Evolutionary conservation across 2,113 vertebrate species (phyloP).

Genomic region (Lamprologus speciosus): DNA sequence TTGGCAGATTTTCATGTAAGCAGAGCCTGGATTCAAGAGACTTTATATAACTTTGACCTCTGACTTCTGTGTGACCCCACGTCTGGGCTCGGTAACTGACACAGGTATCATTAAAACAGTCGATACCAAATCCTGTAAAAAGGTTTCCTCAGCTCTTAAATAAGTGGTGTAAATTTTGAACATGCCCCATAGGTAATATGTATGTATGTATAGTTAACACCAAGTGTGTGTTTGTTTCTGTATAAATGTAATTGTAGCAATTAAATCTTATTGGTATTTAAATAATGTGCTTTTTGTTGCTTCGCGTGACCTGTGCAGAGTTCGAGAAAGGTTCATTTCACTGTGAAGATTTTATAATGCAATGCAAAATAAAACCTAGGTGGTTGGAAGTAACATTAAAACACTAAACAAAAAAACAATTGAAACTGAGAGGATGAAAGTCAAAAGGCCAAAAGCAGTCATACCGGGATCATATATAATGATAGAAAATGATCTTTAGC

Average conservation of each 20-base stretch:
- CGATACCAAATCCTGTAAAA: background rate
- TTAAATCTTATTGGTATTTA: slow-evolving; percentile 54
- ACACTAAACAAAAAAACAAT: background rate
- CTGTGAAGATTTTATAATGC: background rate
- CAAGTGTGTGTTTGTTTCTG: slow-evolving; percentile 35
- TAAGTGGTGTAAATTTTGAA: slow-evolving; percentile 33
- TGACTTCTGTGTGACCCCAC: background rate
- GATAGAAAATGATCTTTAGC: background rate
- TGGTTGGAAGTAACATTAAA: background rate
- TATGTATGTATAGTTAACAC: slow-evolving; percentile 5
- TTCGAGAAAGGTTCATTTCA: background rate
- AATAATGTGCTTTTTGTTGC: background rate
- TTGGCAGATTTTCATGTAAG: background rate
- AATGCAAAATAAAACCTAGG: background rate
- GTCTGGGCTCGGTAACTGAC: background rate
- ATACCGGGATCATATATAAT: background rate
- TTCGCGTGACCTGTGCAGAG: background rate
- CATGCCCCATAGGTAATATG: background rate
- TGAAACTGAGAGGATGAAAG: background rate
- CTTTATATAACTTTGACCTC: background rate
- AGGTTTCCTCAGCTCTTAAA: background rate
- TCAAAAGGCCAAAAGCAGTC: background rate
- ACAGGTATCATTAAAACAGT: background rate
- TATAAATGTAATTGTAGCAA: slow-evolving; percentile 56
- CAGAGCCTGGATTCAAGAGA: background rate